A percentile compares a stretch with the other conserved stretches of the same genome.
phyloP scores from a whole-genome alignment of 2,113 vertebrate species.

The Galeopterus variegatus region DNA sequence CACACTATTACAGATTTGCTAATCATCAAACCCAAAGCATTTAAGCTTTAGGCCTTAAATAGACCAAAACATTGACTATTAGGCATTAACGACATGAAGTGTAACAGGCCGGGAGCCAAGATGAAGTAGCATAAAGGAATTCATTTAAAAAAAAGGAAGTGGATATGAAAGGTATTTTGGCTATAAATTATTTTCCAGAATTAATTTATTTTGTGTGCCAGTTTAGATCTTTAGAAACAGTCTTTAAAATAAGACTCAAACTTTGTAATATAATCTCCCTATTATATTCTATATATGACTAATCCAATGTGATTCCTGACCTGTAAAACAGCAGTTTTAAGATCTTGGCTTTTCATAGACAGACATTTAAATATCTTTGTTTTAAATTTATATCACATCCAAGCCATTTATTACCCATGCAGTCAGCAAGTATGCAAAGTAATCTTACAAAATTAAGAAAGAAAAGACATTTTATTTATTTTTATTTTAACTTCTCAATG shows the following conservation, averaged over 20 bases:
- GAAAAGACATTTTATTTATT: background rate
- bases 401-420: background rate
- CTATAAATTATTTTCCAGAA: slow-evolving; percentile 51
- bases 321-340: background rate
- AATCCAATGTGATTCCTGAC: background rate
- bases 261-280: background rate
- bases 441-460: slow-evolving; percentile 1
- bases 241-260: slow-evolving; percentile 39
- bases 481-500: no score
- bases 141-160: slow-evolving; percentile 41
- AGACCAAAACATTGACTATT: slow-evolving; percentile 74
- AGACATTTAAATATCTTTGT: background rate
- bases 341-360: background rate
- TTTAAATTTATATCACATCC: background rate
- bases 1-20: slow-evolving; percentile 22
- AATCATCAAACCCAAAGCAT: slow-evolving; percentile 59
- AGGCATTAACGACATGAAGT: slow-evolving; percentile 68
- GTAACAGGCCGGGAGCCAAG: slow-evolving; percentile 57
- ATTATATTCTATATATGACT: background rate
- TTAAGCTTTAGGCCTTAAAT: slow-evolving; percentile 59
- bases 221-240: background rate
- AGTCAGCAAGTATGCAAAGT: background rate
- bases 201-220: slow-evolving; percentile 11
- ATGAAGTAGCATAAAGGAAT: slow-evolving; percentile 43
- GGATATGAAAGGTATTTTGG: slow-evolving; percentile 13